These are phyloP conservation scores for Cherax destructor DNA, from an alignment of 1,140 invertebrate genomes.

Conservation along the genomic window DNA sequence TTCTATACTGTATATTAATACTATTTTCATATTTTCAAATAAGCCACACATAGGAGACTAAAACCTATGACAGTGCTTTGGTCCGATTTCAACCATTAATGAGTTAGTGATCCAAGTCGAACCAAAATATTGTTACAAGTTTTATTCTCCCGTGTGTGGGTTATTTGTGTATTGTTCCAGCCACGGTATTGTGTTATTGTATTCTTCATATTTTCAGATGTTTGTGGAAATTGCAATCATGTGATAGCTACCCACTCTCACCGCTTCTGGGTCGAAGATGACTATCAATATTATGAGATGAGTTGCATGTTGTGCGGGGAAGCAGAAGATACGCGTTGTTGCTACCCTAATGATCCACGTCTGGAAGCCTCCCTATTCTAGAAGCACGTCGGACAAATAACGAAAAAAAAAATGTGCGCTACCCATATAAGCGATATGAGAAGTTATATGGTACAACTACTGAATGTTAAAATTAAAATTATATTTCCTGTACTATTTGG, in stretches of 20 bases:
- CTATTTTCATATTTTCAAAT: background rate
- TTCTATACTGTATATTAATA: background rate
- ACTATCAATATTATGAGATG: slow-evolving; percentile 74
- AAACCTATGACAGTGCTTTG: too few relatives aligned
- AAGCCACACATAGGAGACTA: too few relatives aligned
- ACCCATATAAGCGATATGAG: too few relatives aligned
- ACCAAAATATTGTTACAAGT: too few relatives aligned
- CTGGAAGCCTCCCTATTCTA: slow-evolving; percentile 56
- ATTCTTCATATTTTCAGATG: slow-evolving; percentile 60
- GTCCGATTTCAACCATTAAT: too few relatives aligned
- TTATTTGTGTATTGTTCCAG: too few relatives aligned
- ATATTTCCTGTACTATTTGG: too few relatives aligned
- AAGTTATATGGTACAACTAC: too few relatives aligned
- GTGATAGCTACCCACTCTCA: slow-evolving; percentile 72
- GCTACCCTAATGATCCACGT: slow-evolving; percentile 73
- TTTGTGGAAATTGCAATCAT: slow-evolving; percentile 71
- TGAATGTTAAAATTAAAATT: too few relatives aligned
- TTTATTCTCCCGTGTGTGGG: too few relatives aligned
- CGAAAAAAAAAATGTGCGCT: too few relatives aligned
- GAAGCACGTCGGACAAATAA: background rate
- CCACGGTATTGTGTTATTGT: background rate
- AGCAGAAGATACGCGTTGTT: slow-evolving; percentile 72
- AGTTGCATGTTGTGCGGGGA: slow-evolving; percentile 73
- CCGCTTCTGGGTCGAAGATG: slow-evolving; percentile 72
- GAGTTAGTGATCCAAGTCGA: too few relatives aligned